These are phyloP conservation scores for Drosophila arawakana DNA, from an alignment of 1,140 invertebrate species.

Conservation along the genomic window DNA sequence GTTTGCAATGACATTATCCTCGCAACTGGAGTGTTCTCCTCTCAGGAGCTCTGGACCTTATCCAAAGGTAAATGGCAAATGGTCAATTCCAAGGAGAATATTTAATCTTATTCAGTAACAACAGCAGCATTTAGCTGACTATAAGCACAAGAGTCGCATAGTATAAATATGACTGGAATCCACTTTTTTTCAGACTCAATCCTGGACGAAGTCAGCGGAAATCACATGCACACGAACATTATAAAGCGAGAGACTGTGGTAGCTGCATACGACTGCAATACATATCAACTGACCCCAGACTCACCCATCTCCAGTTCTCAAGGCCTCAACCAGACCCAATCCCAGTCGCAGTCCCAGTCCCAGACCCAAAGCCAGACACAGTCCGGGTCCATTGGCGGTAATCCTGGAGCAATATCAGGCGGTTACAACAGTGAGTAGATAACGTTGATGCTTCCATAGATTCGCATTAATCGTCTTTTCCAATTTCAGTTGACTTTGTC, in stretches of 20 bases:
- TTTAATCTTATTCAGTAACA: too few species aligned
- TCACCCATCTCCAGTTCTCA: conserved; percentile 51
- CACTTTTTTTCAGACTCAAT: conserved; percentile 91
- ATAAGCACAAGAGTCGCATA: not conserved
- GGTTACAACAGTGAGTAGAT: conserved; percentile 88
- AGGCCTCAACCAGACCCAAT: conserved; percentile 81
- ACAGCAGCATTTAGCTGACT: too few species aligned
- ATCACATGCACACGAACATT: conserved; percentile 88
- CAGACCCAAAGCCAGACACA: conserved; percentile 37
- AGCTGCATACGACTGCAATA: conserved; percentile 94
- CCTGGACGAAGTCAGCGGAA: conserved; percentile 93
- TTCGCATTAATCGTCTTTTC: not conserved
- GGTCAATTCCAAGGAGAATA: too few species aligned
- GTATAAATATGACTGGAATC: not conserved
- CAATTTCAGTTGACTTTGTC: conserved; percentile 77
- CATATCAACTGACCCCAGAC: conserved; percentile 91
- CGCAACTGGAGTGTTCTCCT: conserved; percentile 99
- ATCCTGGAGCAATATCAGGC: conserved; percentile 80
- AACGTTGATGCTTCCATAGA: not conserved
- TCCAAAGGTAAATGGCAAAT: conserved; percentile 91
- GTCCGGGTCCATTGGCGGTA: conserved; percentile 9
- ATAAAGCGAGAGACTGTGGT: conserved; percentile 95
- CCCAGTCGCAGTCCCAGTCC: conserved; percentile 73
- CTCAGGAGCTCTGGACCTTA: conserved; percentile 98
- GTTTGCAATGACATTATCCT: conserved; percentile 99